Conservation (phyloP, 2,113 vertebrate genomes). For the Lasiurus borealis region DNA sequence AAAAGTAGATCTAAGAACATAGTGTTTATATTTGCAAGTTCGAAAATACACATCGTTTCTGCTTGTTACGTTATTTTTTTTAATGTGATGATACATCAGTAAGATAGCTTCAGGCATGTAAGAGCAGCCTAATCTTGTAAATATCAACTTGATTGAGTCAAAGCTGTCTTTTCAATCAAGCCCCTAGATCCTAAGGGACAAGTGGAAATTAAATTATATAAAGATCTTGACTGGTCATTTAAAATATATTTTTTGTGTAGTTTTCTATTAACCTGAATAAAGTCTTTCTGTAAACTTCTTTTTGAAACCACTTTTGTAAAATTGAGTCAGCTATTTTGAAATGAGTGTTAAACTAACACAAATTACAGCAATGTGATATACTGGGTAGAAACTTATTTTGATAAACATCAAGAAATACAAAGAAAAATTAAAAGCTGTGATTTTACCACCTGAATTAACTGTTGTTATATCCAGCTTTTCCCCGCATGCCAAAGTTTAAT, state of each 20-base stretch:
- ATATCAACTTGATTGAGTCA: constrained; percentile 41
- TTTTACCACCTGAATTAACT: constrained; percentile 18
- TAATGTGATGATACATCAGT: not conserved
- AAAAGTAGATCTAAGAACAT: not conserved
- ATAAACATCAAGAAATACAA: not conserved
- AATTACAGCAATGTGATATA: not conserved
- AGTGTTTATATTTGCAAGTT: not conserved
- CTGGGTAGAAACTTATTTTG: not conserved
- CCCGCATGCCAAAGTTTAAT: not conserved
- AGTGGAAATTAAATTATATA: constrained; percentile 42
- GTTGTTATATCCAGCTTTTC: not conserved
- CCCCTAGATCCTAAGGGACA: not conserved
- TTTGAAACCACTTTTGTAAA: constrained; percentile 6
- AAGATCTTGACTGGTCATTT: constrained; percentile 12
- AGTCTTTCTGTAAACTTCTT: constrained; percentile 22
- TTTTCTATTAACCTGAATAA: constrained; percentile 20
- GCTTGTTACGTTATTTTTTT: constrained; percentile 13
- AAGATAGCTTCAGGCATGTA: not conserved
- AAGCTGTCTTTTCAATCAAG: constrained; percentile 15
- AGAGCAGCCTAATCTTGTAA: constrained; percentile 8
- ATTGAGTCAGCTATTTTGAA: constrained; percentile 16
- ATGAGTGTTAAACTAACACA: not conserved
- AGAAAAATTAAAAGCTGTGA: not conserved
- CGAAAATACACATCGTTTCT: constrained; percentile 13
- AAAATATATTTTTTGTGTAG: not conserved